These are phyloP conservation scores for Seriola aureovittata DNA, from an alignment of 2,113 vertebrate genomes.

Conservation along the genomic window DNA sequence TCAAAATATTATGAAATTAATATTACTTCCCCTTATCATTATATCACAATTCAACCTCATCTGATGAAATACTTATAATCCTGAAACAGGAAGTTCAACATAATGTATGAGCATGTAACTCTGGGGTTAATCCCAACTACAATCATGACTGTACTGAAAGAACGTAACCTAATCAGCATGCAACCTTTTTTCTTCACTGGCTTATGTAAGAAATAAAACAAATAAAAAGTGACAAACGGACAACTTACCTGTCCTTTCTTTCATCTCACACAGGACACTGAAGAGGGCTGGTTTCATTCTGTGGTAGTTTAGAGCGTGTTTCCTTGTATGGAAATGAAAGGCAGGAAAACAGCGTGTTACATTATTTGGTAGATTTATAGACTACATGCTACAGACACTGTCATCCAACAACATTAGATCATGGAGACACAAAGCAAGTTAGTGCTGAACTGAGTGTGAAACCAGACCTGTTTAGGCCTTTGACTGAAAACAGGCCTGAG, in stretches of 20 bases:
- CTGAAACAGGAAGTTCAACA: background rate
- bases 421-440: background rate
- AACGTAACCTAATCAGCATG: background rate
- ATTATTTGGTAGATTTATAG: background rate
- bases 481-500: background rate
- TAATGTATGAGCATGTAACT: background rate
- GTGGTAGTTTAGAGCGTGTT: slow-evolving; percentile 87
- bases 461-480: background rate
- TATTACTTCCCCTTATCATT: background rate
- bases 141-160: background rate
- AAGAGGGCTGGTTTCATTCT: slow-evolving; percentile 88
- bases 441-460: background rate
- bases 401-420: background rate
- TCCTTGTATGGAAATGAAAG: slow-evolving; percentile 71
- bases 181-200: background rate
- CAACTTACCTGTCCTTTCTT: slow-evolving; percentile 65
- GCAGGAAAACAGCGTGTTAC: background rate
- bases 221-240: background rate
- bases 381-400: background rate
- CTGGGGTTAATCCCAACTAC: background rate
- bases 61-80: background rate
- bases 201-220: background rate
- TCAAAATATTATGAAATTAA: background rate
- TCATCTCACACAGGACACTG: slow-evolving; percentile 87
- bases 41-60: no score